Percentiles rank a stretch among this genome's conserved stretches.
phyloP scores from a whole-genome alignment of 2,888 invertebrate genomes.

The Nebria brevicollis region DNA sequence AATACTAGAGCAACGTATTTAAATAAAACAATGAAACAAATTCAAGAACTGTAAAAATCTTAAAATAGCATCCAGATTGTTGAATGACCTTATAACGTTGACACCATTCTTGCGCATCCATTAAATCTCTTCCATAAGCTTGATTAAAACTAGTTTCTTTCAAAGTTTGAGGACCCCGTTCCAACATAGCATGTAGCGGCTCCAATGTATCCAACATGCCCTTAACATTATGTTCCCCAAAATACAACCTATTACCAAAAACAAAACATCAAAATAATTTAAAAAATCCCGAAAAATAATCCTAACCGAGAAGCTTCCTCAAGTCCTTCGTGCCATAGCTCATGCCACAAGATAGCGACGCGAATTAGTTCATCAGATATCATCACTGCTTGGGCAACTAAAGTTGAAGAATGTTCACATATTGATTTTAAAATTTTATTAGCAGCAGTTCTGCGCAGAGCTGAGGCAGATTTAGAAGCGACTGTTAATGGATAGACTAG shows the following conservation, averaged over 20 bases:
- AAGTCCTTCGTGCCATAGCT: conserved; percentile 98
- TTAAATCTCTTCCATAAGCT: conserved; percentile 93
- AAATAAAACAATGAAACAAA: background rate
- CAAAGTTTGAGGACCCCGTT: conserved; percentile 92
- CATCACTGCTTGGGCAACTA: conserved; percentile 96
- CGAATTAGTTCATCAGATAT: conserved; percentile 96
- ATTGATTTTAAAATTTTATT: conserved; percentile 94
- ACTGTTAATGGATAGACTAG: conserved; percentile 97
- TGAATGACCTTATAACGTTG: conserved; percentile 77
- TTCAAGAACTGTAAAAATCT: background rate
- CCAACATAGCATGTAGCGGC: conserved; percentile 93
- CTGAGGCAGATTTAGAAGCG: conserved; percentile 92
- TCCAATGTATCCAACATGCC: conserved; percentile 97
- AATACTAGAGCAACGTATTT: background rate
- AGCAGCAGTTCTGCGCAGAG: conserved; percentile 87
- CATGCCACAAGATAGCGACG: conserved; percentile 99
- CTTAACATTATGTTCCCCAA: conserved; percentile 94
- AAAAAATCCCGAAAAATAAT: conserved; percentile 10
- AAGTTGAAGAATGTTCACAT: conserved; percentile 90
- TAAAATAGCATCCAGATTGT: background rate
- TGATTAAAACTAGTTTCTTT: conserved; percentile 98
- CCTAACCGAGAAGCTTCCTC: conserved; percentile 84
- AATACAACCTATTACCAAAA: conserved; percentile 74
- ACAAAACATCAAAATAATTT: conserved; percentile 8
- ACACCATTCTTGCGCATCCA: conserved; percentile 96